These are phyloP conservation scores for Natrix natrix DNA, from an alignment of 2,797 vertebrate species.

Conservation along the genomic window DNA sequence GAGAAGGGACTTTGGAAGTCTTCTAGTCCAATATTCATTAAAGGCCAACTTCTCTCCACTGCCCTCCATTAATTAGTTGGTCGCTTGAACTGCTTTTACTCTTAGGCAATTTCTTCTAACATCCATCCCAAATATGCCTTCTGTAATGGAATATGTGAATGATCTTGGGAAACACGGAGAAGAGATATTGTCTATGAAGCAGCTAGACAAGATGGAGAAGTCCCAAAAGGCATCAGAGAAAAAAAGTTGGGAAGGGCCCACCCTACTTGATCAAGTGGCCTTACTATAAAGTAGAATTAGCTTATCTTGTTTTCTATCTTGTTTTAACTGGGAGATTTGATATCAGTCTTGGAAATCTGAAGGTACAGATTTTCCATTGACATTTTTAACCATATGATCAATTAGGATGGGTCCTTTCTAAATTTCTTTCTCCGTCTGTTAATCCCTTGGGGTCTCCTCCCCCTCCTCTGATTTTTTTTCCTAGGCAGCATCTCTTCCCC, in stretches of 20 bases:
- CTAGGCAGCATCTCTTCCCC: not conserved
- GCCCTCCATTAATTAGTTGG: not conserved
- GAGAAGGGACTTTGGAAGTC: not conserved
- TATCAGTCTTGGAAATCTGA: not conserved
- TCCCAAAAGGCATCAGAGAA: not conserved
- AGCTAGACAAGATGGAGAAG: not conserved
- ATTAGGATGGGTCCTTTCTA: not conserved
- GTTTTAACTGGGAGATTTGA: not conserved
- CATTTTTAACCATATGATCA: not conserved
- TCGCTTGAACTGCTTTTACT: not conserved
- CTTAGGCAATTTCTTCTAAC: not conserved
- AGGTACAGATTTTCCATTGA: not conserved
- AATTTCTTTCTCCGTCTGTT: not conserved
- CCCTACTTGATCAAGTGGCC: not conserved
- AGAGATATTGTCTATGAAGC: not conserved
- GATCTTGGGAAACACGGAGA: not conserved
- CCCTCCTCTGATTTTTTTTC: not conserved
- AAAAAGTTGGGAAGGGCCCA: not conserved
- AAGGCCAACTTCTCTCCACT: not conserved
- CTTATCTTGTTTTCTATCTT: not conserved
- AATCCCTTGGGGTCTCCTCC: not conserved
- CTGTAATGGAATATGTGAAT: not conserved
- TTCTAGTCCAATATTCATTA: not conserved
- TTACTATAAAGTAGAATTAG: not conserved
- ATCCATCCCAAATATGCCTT: not conserved